Evolutionary conservation across 2,113 vertebrate genomes (phyloP).

Genomic region (Machaerirhynchus nigripectus): DNA sequence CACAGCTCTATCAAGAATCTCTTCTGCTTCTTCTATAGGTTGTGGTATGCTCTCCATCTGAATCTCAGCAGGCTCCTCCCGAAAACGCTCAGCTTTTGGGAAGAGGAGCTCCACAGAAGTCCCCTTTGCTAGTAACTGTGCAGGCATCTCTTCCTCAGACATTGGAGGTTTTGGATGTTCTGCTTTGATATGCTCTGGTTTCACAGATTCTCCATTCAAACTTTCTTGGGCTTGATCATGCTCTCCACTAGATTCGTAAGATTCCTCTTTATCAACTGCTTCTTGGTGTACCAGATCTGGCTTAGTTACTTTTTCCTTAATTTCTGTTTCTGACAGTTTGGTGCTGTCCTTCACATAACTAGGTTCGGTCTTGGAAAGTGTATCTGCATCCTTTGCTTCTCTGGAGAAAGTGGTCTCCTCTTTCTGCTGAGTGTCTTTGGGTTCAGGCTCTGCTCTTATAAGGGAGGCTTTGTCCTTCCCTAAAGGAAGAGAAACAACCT

Average conservation of each 20-base stretch:
- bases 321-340: constrained; percentile 77
- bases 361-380: constrained; percentile 27
- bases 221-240: constrained; percentile 71
- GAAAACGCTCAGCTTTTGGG: constrained; percentile 34
- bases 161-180: constrained; percentile 46
- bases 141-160: constrained; percentile 48
- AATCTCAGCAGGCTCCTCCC: constrained; percentile 61
- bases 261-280: constrained; percentile 95
- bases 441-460: constrained; percentile 19
- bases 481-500: constrained; percentile 39
- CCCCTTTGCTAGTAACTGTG: constrained; percentile 46
- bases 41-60: constrained; percentile 71
- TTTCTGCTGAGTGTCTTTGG: constrained; percentile 22
- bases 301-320: constrained; percentile 91
- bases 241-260: constrained; percentile 87
- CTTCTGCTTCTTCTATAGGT: constrained; percentile 40
- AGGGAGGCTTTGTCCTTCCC: not conserved
- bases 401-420: constrained; percentile 10
- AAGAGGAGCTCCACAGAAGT: not conserved
- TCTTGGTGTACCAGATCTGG: constrained; percentile 95
- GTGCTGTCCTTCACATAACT: constrained; percentile 51
- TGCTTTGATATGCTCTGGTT: constrained; percentile 66
- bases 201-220: constrained; percentile 70
- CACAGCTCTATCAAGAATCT: constrained; percentile 23
- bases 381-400: constrained; percentile 47